Base-by-base conservation (phyloP, 2,888 invertebrate genomes). In the Mesorhabditis belari region DNA sequence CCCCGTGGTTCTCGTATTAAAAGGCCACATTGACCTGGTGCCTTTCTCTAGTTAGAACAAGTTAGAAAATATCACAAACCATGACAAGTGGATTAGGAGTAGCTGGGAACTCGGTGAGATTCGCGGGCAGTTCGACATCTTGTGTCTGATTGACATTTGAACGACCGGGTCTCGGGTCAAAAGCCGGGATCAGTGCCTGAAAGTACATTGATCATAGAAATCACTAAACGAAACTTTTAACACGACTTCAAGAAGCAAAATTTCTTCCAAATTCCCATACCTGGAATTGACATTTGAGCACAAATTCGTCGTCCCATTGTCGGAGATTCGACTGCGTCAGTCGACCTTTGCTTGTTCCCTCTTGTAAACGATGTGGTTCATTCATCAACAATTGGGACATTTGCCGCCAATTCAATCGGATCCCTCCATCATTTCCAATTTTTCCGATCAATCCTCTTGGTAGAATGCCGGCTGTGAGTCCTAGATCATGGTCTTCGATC, bases 231-330 rank as follows among this genome's bases (percentile, higher is more conserved):
- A 17, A 9, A 9, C 9, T 52, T 21, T n/a, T 52, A n/a, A 9
- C 21, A n/a, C 9, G n/a, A 12, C 9, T n/a, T n/a, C n/a, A 52
- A 52, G 9, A 52, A 9, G 19, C 12, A 52, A 52, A n/a, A n/a
- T 52, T 6, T 12, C 17, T 52, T n/a, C 19, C 9, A n/a, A 3
- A 2, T 19, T 49, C 17, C 5, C 35, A 49, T 49, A 51, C 44
- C 44, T 65, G 66, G 62, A 67, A 71, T 2, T 60, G 56, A 55
- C 70, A 70, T 35, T 73, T 95, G 59, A 98, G 85, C 52, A 98
- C 92, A 82, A 90, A 93, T 82, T 98, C 96, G 80, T 98, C 96
- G 82, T 98, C 95, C 96, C 95, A 98, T 0, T 90, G 90, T 67
- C 92, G 87, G 60, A 67, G 64, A 17, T 58, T 49, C 21, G 29